Percentiles rank a stretch among this genome's conserved stretches.
phyloP scores from a whole-genome alignment of 2,888 invertebrate species.

The Pseudolycoriella hygida region DNA sequence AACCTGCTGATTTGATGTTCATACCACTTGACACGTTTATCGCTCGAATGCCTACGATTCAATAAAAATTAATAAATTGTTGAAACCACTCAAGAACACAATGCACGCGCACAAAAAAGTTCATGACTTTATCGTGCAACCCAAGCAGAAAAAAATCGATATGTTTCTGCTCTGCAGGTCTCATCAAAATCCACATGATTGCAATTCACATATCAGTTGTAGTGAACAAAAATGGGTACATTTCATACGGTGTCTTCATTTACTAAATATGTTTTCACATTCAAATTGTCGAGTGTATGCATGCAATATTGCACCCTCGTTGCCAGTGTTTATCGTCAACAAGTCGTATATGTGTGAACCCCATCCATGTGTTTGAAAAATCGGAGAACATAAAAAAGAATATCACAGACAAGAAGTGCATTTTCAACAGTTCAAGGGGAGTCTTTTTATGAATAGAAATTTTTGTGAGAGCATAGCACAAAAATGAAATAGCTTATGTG shows the following conservation, averaged over 20 bases:
- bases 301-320: background rate
- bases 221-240: background rate
- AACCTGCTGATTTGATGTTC: no score
- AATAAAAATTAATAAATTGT: background rate
- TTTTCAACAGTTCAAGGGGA: slow-evolving; percentile 1
- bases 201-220: background rate
- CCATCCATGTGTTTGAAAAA: background rate
- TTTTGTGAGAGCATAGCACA: background rate
- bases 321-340: no score
- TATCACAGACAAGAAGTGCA: background rate
- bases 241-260: background rate
- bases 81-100: background rate
- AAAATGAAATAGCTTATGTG: background rate
- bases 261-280: background rate
- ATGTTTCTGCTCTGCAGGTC: background rate
- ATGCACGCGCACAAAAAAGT: background rate
- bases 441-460: background rate
- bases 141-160: background rate
- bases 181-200: background rate
- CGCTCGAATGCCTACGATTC: background rate
- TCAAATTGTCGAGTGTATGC: background rate
- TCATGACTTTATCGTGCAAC: background rate
- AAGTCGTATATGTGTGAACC: background rate
- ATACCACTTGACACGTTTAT: no score
- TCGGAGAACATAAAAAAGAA: no score